Percentiles rank a stretch among this genome's conserved stretches.
Evolutionary conservation across 35 echinoderm and acorn worm species (phyloP).

Genomic region (Hemicentrotus pulcherrimus): DNA sequence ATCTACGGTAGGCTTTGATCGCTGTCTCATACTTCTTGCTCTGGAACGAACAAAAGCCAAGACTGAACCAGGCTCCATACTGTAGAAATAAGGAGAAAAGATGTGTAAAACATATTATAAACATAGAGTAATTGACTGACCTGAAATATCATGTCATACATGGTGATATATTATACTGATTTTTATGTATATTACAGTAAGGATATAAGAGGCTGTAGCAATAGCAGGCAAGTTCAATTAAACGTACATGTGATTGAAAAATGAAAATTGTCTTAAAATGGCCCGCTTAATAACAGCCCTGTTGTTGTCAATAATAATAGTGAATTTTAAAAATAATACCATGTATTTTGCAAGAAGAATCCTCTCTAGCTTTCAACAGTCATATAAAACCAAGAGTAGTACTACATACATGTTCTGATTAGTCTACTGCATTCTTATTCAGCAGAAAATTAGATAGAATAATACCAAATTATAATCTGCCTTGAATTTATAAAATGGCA

Average conservation of each 20-base stretch:
- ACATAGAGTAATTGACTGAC: neutral
- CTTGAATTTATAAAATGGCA: neutral
- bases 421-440: neutral
- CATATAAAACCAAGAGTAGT: too few species aligned
- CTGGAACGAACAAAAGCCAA: constrained; percentile 82
- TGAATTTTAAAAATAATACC: neutral
- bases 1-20: constrained; percentile 75
- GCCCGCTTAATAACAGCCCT: neutral
- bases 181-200: neutral
- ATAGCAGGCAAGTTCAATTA: neutral
- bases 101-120: neutral
- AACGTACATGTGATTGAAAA: neutral
- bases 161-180: neutral
- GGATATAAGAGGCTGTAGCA: neutral
- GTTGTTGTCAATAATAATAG: neutral
- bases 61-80: constrained; percentile 88
- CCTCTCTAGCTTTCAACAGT: too few species aligned
- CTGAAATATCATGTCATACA: neutral
- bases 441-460: neutral
- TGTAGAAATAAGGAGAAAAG: constrained; percentile 40
- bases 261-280: neutral
- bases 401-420: too few species aligned
- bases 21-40: constrained; percentile 78
- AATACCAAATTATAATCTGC: neutral
- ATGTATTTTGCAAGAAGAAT: neutral